phyloP scores from a whole-genome alignment of 2,888 invertebrate genomes.

The Germaria angustata region DNA sequence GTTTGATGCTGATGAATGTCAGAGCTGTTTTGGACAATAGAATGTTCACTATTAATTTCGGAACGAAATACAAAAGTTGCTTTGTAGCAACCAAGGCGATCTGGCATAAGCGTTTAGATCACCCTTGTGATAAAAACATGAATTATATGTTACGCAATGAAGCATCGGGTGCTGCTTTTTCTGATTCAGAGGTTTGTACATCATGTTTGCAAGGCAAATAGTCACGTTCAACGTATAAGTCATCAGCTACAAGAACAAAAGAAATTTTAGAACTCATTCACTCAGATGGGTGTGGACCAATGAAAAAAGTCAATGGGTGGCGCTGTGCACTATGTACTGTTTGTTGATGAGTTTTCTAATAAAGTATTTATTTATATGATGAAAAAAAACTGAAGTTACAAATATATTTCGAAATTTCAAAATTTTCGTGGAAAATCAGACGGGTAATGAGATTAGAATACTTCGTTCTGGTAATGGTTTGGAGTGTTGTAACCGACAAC shows the following conservation, averaged over 20 bases:
- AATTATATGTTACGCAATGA: too few species aligned
- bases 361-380: slow-evolving; percentile 30
- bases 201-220: slow-evolving; percentile 13
- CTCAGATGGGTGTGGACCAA: slow-evolving; percentile 18
- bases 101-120: slow-evolving; percentile 35
- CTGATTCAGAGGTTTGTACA: background rate
- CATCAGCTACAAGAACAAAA: background rate
- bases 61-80: background rate
- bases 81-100: background rate
- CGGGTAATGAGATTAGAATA: slow-evolving; percentile 14
- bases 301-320: slow-evolving; percentile 32
- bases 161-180: too few species aligned
- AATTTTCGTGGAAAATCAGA: too few species aligned
- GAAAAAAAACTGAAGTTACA: slow-evolving; percentile 1
- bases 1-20: background rate
- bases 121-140: slow-evolving; percentile 4
- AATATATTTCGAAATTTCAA: slow-evolving; percentile 10
- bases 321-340: slow-evolving; percentile 6
- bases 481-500: slow-evolving; percentile 10
- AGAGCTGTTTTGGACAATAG: background rate
- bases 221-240: background rate
- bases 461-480: slow-evolving; percentile 6
- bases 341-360: slow-evolving; percentile 33
- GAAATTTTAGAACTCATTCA: slow-evolving; percentile 13
- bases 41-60: background rate